These are phyloP conservation scores for Alentia gelatinosa DNA, from an alignment of 2,888 invertebrate species.

Conservation along the genomic window DNA sequence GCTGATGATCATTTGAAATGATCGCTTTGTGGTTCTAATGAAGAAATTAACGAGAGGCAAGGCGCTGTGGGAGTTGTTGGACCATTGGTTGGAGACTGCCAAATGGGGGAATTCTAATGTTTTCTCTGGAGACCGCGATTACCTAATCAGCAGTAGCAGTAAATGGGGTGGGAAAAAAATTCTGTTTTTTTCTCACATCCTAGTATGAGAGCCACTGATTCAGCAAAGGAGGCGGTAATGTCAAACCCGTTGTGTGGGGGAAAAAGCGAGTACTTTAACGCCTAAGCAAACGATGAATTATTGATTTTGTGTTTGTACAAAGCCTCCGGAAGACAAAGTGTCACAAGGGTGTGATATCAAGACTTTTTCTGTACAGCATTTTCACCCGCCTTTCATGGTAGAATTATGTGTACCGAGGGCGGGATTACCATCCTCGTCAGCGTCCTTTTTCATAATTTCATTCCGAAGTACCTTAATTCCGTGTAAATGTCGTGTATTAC, in stretches of 20 bases:
- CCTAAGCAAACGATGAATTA: neutral
- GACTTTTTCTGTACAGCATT: neutral
- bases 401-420: no score
- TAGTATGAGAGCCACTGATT: neutral
- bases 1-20: slow-evolving; percentile 15
- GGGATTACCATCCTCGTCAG: no score
- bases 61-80: neutral
- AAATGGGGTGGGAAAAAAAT: neutral
- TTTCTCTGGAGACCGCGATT: neutral
- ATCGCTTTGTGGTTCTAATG: neutral
- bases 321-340: neutral
- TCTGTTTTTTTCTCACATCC: neutral
- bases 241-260: neutral
- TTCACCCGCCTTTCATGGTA: no score
- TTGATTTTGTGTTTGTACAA: neutral
- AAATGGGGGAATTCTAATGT: neutral
- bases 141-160: neutral
- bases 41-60: neutral
- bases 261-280: neutral
- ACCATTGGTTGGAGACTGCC: neutral
- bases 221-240: neutral
- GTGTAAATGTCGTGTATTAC: neutral
- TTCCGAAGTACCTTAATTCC: neutral
- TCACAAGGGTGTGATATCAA: neutral
- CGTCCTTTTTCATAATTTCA: no score